Base-by-base conservation (phyloP, 2,888 invertebrate genomes). In the Cepaea hortensis region DNA sequence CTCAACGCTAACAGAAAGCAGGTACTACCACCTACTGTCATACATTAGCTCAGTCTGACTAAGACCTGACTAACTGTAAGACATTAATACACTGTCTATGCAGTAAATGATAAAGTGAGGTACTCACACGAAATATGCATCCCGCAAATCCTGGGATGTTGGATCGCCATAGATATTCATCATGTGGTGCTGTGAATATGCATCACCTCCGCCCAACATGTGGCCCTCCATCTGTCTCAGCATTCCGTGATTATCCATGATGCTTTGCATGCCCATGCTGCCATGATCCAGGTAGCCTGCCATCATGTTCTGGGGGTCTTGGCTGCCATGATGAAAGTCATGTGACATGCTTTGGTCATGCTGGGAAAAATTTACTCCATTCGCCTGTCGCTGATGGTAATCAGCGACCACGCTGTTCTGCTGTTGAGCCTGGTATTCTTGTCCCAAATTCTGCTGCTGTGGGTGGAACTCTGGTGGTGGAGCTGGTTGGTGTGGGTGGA, bases 231-330 rank as follows among this genome's bases (percentile, higher is more conserved):
- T 88, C 35, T 90, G 88, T 13, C 87, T 65, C 87, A 90, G 87
- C 89, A 91, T 86, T 18, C 81, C 83, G 35, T 89, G 90, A 15
- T 90, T 90, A 84, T 89, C 87, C 89, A 91, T 89, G 48, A 91
- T 80, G 23, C 90, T 90, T 50, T 88, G 88, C 18, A 90, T 88
- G 35, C 86, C 88, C 84, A 79, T 81, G 20, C 70, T 55, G 35
- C 76, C 20, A 55, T 68, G 86, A 68, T 86, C 86, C 62, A 87
- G 80, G 81, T 85, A 85, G 5, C 85, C 85, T 18, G 84, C 87
- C 81, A 84, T 83, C 80, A 84, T 84, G 75, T 75, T 79, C 61
- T 80, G 83, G 68, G 35, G 82, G 13, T 87, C 79, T 46, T 55
- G 68, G 13, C 75, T 61, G 50, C 86, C 65, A n/a, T 83, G 87